phyloP scores from a whole-genome alignment of 2,888 invertebrate genomes.

The Stenoptilia bipunctidactyla region DNA sequence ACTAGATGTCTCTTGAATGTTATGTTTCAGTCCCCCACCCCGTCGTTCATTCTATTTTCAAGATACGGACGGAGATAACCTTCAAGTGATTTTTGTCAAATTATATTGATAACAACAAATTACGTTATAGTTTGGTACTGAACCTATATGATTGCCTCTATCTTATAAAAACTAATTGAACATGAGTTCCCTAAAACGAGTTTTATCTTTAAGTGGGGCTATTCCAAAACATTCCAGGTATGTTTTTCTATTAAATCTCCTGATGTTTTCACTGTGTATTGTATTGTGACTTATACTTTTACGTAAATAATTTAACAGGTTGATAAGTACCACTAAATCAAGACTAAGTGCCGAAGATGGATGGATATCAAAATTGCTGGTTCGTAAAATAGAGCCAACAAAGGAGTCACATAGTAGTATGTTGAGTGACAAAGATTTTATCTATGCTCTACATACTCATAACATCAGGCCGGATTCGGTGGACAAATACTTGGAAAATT shows the following conservation, averaged over 20 bases:
- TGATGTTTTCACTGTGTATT: constrained; percentile 1
- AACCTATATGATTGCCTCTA: constrained; percentile 17
- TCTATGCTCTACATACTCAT: constrained; percentile 96
- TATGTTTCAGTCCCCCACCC: too few species aligned
- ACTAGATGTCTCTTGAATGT: not conserved
- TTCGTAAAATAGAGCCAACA: constrained; percentile 92
- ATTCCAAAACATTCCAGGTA: constrained; percentile 55
- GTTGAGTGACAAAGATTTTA: constrained; percentile 95
- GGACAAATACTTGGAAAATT: constrained; percentile 88
- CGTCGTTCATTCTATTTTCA: constrained; percentile 37
- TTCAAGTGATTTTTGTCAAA: constrained; percentile 65
- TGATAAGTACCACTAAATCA: constrained; percentile 46
- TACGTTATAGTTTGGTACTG: constrained; percentile 21
- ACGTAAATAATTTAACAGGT: constrained; percentile 32
- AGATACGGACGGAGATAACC: constrained; percentile 38
- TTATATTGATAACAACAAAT: constrained; percentile 52
- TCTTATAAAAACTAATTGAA: constrained; percentile 16
- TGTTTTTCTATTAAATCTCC: constrained; percentile 13
- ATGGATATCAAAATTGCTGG: constrained; percentile 91
- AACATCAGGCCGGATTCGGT: constrained; percentile 92
- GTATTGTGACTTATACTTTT: not conserved
- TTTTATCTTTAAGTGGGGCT: constrained; percentile 35
- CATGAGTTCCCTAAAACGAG: constrained; percentile 55
- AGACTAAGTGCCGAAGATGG: constrained; percentile 73
- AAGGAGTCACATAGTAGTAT: constrained; percentile 97